phyloP scores from a whole-genome alignment of 1,140 invertebrate genomes.

The Carposina sasakii region DNA sequence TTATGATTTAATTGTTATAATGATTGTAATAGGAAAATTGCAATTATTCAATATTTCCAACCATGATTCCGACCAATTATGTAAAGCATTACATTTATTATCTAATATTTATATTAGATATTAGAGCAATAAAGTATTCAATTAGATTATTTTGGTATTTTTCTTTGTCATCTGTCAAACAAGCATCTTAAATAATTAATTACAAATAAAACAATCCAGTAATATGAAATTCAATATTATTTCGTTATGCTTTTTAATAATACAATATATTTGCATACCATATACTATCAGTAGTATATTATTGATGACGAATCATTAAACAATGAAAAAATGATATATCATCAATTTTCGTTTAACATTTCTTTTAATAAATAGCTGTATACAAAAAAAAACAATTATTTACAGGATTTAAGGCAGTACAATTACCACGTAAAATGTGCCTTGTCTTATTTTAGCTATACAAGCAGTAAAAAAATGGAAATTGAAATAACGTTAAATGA shows the following conservation, averaged over 20 bases:
- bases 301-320: slow-evolving; percentile 70
- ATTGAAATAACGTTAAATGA: slow-evolving; percentile 51
- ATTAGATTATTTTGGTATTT: too few species aligned
- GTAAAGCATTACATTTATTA: too few species aligned
- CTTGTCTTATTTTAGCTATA: slow-evolving; percentile 67
- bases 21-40: not conserved
- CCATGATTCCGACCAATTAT: too few species aligned
- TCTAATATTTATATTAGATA: too few species aligned
- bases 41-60: not conserved
- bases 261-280: slow-evolving; percentile 70
- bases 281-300: slow-evolving; percentile 68
- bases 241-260: slow-evolving; percentile 72
- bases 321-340: slow-evolving; percentile 68
- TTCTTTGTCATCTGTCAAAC: too few species aligned
- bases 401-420: slow-evolving; percentile 70
- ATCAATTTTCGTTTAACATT: slow-evolving; percentile 70
- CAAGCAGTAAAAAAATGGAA: slow-evolving; percentile 66
- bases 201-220: slow-evolving; percentile 53
- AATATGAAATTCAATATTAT: slow-evolving; percentile 73
- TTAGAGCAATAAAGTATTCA: too few species aligned
- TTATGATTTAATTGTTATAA: too few species aligned
- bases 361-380: slow-evolving; percentile 72
- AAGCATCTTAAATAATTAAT: too few species aligned
- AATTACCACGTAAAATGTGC: slow-evolving; percentile 66
- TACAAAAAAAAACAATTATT: slow-evolving; percentile 73